A percentile compares a stretch with the other conserved stretches of the same genome.
Conservation (phyloP, 2,888 invertebrate species). For the Heteropelma amictum region DNA sequence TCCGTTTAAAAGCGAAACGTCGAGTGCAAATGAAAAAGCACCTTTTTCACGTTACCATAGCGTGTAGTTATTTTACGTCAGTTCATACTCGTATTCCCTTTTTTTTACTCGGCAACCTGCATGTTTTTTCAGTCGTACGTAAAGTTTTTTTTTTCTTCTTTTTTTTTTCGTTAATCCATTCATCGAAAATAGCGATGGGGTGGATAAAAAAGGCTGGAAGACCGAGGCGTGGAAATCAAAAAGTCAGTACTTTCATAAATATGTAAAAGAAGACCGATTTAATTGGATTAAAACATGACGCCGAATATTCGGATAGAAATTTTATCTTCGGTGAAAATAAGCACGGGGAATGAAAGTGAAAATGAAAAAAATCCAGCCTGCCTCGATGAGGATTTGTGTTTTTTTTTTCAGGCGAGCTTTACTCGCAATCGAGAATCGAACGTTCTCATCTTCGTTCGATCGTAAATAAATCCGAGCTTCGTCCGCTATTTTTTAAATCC, state of each 20-base stretch:
- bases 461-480: no score
- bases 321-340: no score
- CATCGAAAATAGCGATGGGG: conserved; percentile 4
- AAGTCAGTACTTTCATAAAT: conserved; percentile 48
- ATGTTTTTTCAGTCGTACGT: not conserved
- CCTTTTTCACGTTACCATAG: conserved; percentile 57
- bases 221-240: conserved; percentile 31
- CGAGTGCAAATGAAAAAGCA: conserved; percentile 62
- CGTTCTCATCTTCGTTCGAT: no score
- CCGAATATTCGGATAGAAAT: not conserved
- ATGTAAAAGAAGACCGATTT: conserved; percentile 50
- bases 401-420: no score
- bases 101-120: conserved; percentile 32
- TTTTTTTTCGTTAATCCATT: conserved; percentile 48
- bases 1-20: conserved; percentile 38
- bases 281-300: not conserved
- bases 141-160: conserved; percentile 17
- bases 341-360: no score
- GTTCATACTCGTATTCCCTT: conserved; percentile 51
- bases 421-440: no score
- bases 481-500: no score
- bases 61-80: conserved; percentile 59
- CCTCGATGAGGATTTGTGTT: no score
- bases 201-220: not conserved
- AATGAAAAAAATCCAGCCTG: no score